These are phyloP conservation scores for Mus caroli DNA, from an alignment of 2,797 vertebrate genomes.

Conservation along the genomic window DNA sequence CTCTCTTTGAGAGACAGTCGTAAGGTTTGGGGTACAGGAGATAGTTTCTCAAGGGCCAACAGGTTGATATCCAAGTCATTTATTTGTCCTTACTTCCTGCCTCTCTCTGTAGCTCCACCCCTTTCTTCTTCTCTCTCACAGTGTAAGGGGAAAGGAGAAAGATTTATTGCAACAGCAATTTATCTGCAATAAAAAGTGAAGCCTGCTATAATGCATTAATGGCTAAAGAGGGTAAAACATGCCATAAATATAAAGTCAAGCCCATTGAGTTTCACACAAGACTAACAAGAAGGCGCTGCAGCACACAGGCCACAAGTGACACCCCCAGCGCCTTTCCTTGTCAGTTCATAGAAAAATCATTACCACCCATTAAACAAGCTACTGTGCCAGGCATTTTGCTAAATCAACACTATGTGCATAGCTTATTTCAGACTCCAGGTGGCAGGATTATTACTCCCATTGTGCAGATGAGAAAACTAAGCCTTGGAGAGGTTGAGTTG, in stretches of 20 bases:
- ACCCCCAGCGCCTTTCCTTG: neutral
- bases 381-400: neutral
- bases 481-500: neutral
- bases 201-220: slow-evolving; percentile 77
- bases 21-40: neutral
- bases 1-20: neutral
- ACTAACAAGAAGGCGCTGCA: slow-evolving; percentile 38
- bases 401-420: neutral
- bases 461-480: slow-evolving; percentile 30
- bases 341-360: slow-evolving; percentile 6
- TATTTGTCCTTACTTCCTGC: neutral
- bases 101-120: neutral
- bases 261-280: slow-evolving; percentile 29
- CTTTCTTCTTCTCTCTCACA: slow-evolving; percentile 31
- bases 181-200: slow-evolving; percentile 79
- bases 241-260: slow-evolving; percentile 76
- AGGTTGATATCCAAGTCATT: neutral
- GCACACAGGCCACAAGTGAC: neutral
- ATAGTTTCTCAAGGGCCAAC: neutral
- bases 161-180: slow-evolving; percentile 75
- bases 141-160: slow-evolving; percentile 8
- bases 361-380: neutral
- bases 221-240: slow-evolving; percentile 75
- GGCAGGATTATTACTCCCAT: neutral
- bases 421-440: neutral